Evolutionary conservation across 30 jellyfish, hydroid and myxozoan species (phyloP), one percentile per base, ranked within the genome.

Genomic region (Aurelia coerulea): DNA sequence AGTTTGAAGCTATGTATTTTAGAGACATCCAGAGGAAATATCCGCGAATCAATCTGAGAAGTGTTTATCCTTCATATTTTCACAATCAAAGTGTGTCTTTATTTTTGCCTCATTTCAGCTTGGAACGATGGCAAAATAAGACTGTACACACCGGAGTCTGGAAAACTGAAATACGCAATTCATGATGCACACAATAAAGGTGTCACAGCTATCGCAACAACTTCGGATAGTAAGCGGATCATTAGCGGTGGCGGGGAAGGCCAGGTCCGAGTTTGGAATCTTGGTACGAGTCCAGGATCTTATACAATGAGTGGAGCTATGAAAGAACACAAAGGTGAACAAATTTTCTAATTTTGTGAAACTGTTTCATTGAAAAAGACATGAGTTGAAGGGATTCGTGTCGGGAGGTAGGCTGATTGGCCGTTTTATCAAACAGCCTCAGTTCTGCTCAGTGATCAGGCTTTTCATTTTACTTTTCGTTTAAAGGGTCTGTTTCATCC

Each of bases 221-320:
- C 98, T 5, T 88, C 97, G 7, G 93, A 76, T 71, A 73, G 97
- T 62, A 62, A 60, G 15, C 87, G 89, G 17, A 89, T 94, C 54
- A 88, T 94, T 52, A 94, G 98, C 59, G 98, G 98, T 17, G 98
- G 98, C 2, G 98, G 98, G 0, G 98, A 94, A 68, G 98, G 98
- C 11, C 97, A 94, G 73, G 98, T 94, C 73, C 78, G 98, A 18
- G 97, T 94, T 6, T 94, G 98, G 98, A 89, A 69, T 65, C 88
- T 94, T 17, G 91, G 91, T 10, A 4, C 54, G 80, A 65, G 74
- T 14, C 88, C 88, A 4, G 81, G 79, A 12, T 77, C 91, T 2
- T 78, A 87, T 51, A 41, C 65, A 68, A 94, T 94, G 98, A 72
- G 53, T 1, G 95, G 76, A 31, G 98, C 96, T 2, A 87, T 94